phyloP scores from a whole-genome alignment of 2,888 invertebrate genomes.

The Idaea dimidiata region DNA sequence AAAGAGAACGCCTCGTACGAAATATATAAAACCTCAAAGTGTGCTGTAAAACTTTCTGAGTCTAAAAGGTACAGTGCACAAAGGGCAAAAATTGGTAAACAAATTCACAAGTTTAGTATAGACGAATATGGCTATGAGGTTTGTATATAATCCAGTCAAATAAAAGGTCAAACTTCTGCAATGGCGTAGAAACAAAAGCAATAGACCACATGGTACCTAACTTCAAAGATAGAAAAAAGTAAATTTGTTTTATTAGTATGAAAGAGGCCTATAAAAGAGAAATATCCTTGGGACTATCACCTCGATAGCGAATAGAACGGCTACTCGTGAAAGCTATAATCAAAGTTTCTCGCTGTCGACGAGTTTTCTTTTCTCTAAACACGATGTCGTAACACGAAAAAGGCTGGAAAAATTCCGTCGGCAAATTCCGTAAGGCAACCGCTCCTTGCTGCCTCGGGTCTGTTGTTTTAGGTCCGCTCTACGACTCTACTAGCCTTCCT shows the following conservation, averaged over 20 bases:
- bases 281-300: constrained; percentile 73
- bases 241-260: constrained; percentile 78
- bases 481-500: constrained; percentile 54
- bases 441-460: constrained; percentile 42
- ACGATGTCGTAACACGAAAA: constrained; percentile 78
- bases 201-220: constrained; percentile 65
- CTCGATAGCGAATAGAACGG: constrained; percentile 69
- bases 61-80: constrained; percentile 45
- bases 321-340: constrained; percentile 77
- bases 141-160: constrained; percentile 43
- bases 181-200: constrained; percentile 51
- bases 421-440: constrained; percentile 62
- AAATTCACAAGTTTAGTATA: constrained; percentile 49
- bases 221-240: constrained; percentile 61
- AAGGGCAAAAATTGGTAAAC: constrained; percentile 45
- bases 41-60: constrained; percentile 54
- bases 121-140: constrained; percentile 41
- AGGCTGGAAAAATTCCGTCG: constrained; percentile 74
- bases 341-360: constrained; percentile 76
- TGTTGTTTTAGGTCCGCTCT: constrained; percentile 72
- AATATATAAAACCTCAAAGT: constrained; percentile 56
- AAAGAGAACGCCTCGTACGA: constrained; percentile 52
- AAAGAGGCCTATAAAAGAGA: constrained; percentile 75
- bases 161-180: constrained; percentile 64
- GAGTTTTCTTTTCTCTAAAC: constrained; percentile 78